phyloP scores from a whole-genome alignment of 1,140 invertebrate species.

The Zaprionus nigranus region DNA sequence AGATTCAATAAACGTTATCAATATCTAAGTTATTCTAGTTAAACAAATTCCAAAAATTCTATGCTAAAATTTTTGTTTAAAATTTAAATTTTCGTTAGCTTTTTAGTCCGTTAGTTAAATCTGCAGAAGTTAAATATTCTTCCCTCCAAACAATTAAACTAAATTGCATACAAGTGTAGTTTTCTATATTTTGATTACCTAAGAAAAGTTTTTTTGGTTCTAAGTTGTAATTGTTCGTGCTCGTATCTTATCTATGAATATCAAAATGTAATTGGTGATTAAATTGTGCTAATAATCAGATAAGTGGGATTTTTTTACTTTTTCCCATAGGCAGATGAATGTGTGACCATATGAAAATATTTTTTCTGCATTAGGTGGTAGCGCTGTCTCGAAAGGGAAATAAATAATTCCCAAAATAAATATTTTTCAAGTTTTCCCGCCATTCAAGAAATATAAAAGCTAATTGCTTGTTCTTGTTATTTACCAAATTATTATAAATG shows the following conservation, averaged over 20 bases:
- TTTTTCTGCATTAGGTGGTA: background rate
- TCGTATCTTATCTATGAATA: background rate
- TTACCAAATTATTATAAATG: no score
- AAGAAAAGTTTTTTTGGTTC: background rate
- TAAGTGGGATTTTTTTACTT: background rate
- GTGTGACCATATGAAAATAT: background rate
- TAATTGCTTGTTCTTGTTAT: no score
- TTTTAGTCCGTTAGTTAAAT: background rate
- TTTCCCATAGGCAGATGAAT: background rate
- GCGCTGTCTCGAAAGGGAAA: background rate
- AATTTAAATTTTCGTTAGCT: background rate
- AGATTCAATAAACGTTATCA: background rate
- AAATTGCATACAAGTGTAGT: background rate
- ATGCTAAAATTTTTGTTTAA: background rate
- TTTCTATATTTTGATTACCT: background rate
- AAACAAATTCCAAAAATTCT: background rate
- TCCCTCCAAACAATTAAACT: background rate
- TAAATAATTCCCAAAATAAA: background rate
- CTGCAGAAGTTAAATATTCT: background rate
- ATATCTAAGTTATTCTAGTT: background rate
- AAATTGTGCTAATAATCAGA: background rate
- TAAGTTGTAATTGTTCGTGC: background rate
- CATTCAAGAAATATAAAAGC: no score
- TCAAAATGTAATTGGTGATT: slow-evolving; percentile 2
- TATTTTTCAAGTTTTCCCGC: background rate